Percentiles rank a stretch among this genome's conserved stretches.
Evolutionary conservation across 2,797 vertebrate genomes (phyloP).

Genomic region (Lophotriccus pileatus): DNA sequence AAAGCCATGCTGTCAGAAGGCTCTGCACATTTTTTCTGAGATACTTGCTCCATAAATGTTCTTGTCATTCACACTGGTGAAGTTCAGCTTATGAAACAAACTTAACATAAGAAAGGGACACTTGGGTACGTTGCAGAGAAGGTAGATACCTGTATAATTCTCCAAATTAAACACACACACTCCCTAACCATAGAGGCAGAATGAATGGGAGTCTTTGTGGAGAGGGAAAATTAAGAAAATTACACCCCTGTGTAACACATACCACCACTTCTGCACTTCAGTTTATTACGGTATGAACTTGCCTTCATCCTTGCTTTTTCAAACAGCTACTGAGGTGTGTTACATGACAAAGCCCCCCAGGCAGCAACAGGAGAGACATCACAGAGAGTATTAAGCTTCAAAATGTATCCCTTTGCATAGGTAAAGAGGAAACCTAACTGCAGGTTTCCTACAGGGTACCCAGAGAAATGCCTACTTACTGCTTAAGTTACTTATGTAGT

Average conservation of each 20-base stretch:
- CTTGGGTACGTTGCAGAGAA: background rate
- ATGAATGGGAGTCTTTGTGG: background rate
- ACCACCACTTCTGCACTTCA: background rate
- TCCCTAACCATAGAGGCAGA: background rate
- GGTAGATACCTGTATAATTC: background rate
- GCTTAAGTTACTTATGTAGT: constrained; percentile 82
- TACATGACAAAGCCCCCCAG: background rate
- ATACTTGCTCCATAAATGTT: background rate
- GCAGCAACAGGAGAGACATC: background rate
- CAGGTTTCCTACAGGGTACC: background rate
- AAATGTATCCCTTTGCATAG: background rate
- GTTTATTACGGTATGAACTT: background rate
- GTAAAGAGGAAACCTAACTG: background rate
- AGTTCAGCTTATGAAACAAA: background rate
- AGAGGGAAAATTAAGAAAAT: background rate
- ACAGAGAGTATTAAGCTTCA: background rate
- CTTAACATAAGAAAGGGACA: background rate
- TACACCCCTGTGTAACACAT: background rate
- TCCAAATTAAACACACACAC: background rate
- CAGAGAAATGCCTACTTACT: constrained; percentile 64
- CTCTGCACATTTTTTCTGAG: background rate
- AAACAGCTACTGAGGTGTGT: background rate
- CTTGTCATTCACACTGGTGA: background rate
- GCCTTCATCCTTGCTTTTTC: background rate
- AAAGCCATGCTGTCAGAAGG: background rate